Evolutionary conservation across 2,113 vertebrate species (phyloP).

Genomic region (Corythornis cristatus): DNA sequence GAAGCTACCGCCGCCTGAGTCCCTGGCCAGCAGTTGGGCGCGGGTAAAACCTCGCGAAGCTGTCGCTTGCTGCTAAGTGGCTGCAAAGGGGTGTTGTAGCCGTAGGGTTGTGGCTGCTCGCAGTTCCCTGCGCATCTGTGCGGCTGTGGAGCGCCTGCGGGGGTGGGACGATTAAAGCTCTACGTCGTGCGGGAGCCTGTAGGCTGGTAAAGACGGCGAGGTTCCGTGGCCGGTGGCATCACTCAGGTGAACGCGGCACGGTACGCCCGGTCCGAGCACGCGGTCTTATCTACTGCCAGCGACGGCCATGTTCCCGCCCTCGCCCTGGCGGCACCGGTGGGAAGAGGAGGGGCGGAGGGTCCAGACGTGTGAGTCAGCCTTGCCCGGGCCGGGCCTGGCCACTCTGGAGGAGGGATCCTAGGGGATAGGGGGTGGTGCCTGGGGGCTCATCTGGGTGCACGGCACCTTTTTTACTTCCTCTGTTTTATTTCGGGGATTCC

Average conservation of each 20-base stretch:
- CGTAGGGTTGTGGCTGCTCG: not conserved
- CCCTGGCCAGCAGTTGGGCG: not conserved
- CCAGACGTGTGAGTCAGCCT: not conserved
- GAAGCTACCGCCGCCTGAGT: not conserved
- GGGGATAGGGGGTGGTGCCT: rapidly evolving
- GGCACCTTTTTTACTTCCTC: rapidly evolving
- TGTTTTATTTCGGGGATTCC: rapidly evolving
- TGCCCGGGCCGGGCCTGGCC: not conserved
- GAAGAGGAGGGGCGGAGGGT: not conserved
- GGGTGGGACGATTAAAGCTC: too few species aligned
- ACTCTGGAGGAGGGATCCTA: not conserved
- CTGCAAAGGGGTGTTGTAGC: not conserved
- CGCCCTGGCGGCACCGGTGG: too few species aligned
- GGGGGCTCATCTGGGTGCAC: too few species aligned
- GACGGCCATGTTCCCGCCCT: too few species aligned
- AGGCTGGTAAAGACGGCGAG: not conserved
- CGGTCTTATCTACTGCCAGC: rapidly evolving
- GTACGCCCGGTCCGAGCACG: rapidly evolving
- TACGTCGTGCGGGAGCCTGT: too few species aligned
- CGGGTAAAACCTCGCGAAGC: too few species aligned
- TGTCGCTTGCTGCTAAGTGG: not conserved
- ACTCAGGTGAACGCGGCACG: not conserved
- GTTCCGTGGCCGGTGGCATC: not conserved
- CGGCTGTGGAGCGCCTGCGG: not conserved
- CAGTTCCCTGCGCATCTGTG: not conserved